Evolutionary conservation across 35 echinoderm and acorn worm genomes (phyloP), one percentile per base, ranked within the genome.

Genomic region (Lytechinus pictus): DNA sequence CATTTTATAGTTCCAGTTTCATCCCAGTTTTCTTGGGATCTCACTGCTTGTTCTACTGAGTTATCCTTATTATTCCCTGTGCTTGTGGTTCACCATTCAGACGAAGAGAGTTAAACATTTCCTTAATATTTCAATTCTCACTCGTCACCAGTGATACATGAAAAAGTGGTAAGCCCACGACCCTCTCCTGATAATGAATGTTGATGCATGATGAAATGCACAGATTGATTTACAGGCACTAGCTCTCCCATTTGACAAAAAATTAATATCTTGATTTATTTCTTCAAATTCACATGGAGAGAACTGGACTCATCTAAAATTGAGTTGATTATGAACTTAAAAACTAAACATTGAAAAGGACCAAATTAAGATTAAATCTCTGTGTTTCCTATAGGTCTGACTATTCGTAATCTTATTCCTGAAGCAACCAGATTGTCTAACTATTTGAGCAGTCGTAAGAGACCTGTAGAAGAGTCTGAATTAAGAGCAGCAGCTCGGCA

Each of bases 391-490:
- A 57, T 57, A 93, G 92, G 92, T 54, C 92, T 19, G 53, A 93
- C 92, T 11, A 27, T 57, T 93, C 92, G 92, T 28, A 93, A 93
- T 54, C 92, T 93, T 27, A 54, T 93, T 57, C 93, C 86, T 10
- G 94, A 97, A 44, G 95, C 95, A 5, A 56, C 86, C 4, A 89
- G 55, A 27, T 53, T 99, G 66, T 54, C 96, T 13, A 99, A 97
- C 54, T 99, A 97, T 94, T 89, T 99, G 11, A 61, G 56, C 79
- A 95, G 96, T 91, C 91, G 98, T 21, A 97, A 97, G 57, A 92
- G 96, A 94, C 98, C 98, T 54, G 55, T 95, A 44, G 98, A 99
- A 95, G 92, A 96, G 27, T 28, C 60, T 27, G 97, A 97, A 61
- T 55, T 99, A 33, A 96, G 97, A 52, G 89, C 16, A 91, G 91